Evolutionary conservation across 1,140 invertebrate genomes (phyloP), one percentile per base, ranked within the genome.

Genomic region (Pseudomyrmex pallidus): DNA sequence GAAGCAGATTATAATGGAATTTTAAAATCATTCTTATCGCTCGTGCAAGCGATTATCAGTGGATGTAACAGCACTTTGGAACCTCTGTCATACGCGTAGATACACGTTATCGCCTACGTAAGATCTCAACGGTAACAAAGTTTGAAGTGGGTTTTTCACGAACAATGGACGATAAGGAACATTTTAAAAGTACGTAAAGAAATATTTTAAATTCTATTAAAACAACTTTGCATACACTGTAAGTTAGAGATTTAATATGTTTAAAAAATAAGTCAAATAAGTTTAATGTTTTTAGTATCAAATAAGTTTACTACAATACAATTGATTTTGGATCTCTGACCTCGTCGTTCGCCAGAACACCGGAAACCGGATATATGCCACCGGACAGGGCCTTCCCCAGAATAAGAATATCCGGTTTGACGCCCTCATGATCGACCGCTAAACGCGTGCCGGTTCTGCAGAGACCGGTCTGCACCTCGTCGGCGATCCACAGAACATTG

Each of bases 401-500:
- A 50, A 97, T 93, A 1, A 98, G 90, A 73, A 98, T 96, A 91
- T 98, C 97, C 4, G 97, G 97, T 64, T 95, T 95, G 2, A 96
- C 96, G 66, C 96, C 95, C 91, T 99, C 99, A 92, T 99, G 97
- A 91, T 99, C 97, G 0, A 97, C 96, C 17, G 97, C 98, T 54
- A 99, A 92, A 84, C 98, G 94, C 94, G 96, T 98, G 62, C 99
- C 99, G 10, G 99, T 99, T 86, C 99, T 95, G 20, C 97, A 97
- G 82, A 99, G 95, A 13, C 98, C 98, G 35, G 98, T 98, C 93
- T 99, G 99, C 8, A 99, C 98, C 94, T 99, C 99, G 94, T 99
- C 99, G 4, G 98, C 98, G 85, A 99, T 99, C 96, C 97, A 99
- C 0, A 99, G 95, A 1, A 99, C 98, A 90, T 99, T 99, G 94